Base-by-base conservation (phyloP, 2,888 invertebrate genomes). In the Eupithecia centaureata region DNA sequence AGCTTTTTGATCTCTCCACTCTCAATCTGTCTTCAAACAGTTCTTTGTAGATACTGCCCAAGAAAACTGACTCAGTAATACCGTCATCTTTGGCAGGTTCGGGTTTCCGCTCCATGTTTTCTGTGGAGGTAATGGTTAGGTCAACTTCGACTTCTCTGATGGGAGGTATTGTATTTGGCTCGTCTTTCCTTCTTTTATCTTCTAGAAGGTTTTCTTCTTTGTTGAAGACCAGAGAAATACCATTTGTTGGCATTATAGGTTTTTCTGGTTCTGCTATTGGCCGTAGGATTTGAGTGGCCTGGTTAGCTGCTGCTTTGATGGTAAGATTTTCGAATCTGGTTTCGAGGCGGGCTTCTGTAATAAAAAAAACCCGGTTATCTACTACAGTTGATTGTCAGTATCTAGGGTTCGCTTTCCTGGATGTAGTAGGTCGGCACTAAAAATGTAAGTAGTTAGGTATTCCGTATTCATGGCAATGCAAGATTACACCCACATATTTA, bases 261-360 rank as follows among this genome's bases (percentile, higher is more conserved):
- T 28, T 38, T 7, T n/a, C 68, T 28, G 33, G 27, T 35, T 38
- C 65, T n/a, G 67, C 70, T 35, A 68, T 30, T 8, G 68, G 62
- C 60, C 64, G 79, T 65, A 78, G 79, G 0, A 82, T 80, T 79
- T 85, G 85, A 1, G 84, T 85, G 7, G 77, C 75, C 64, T 81
- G 80, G 68, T 78, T 80, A 30, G 74, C 77, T 5, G 82, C 74
- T 25, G 64, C 68, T 75, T 81, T 86, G 15, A 76, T 72, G 13
- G 76, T 73, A 18, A 85, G 77, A 15, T 74, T 75, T 12, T 67
- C 63, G 28, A 83, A 78, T 73, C 85, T 82, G 52, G 82, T 82
- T 56, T 85, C 84, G 1, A 86, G 74, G 28, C 79, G 83, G 30
- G 77, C 73, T 72, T 87, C 90, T 90, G 82, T 52, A 33, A 54